Conservation (phyloP, 1,140 invertebrate species). For the Halictus rubicundus region DNA sequence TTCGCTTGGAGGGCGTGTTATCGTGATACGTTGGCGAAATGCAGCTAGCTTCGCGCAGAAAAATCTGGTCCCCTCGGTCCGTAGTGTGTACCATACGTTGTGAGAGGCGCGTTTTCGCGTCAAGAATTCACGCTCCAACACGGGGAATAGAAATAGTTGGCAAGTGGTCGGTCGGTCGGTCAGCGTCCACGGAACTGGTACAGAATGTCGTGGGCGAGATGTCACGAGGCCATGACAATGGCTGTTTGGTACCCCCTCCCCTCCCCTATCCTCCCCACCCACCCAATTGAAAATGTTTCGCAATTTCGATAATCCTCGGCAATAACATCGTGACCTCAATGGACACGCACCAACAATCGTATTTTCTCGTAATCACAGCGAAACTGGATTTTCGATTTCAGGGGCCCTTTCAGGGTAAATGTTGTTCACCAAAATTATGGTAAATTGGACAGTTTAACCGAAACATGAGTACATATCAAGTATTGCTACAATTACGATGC, state of each 20-base stretch:
- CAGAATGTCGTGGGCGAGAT: constrained; percentile 30
- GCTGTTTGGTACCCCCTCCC: neutral
- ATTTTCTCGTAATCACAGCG: too few species aligned
- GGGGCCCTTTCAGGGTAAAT: too few species aligned
- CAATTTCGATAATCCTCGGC: too few species aligned
- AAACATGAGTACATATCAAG: too few species aligned
- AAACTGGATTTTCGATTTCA: too few species aligned
- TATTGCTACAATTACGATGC: too few species aligned
- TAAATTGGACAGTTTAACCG: too few species aligned
- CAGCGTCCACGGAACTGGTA: constrained; percentile 19
- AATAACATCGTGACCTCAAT: too few species aligned
- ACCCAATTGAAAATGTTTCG: too few species aligned
- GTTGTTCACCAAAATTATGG: too few species aligned
- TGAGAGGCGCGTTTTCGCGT: neutral
- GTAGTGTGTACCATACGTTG: neutral
- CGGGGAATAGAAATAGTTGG: constrained; percentile 53
- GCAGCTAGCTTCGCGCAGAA: neutral
- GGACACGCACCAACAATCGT: too few species aligned
- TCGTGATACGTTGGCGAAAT: neutral
- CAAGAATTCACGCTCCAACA: neutral
- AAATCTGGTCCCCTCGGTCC: neutral
- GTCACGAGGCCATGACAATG: constrained; percentile 8
- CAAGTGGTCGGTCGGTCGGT: constrained; percentile 49
- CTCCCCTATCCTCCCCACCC: too few species aligned
- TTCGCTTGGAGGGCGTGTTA: neutral